Evolutionary conservation across 2,888 invertebrate species (phyloP), one percentile per base, ranked within the genome.

Genomic region (Helleia helle): DNA sequence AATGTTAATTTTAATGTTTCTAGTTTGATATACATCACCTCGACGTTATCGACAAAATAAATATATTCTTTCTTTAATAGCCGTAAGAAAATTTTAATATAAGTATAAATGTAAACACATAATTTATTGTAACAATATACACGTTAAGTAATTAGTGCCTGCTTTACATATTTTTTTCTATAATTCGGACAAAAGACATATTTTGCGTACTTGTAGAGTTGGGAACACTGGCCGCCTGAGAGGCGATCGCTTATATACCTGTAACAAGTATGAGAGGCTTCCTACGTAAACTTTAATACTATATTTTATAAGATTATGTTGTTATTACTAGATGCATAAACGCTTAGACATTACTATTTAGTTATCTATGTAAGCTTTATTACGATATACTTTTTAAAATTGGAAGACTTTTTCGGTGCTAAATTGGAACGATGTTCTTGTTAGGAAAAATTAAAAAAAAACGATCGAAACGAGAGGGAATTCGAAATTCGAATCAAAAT

Each of bases 401-500:
- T 80, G 83, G 81, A 83, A 83, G 84, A 83, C 83, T 83, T 71
- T 79, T 80, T 40, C 81, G 84, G 84, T 83, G 83, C 83, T 83
- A 83, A 80, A 81, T 73, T 73, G 73, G 72, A 71, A 72, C 65
- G 71, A 68, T 59, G 68, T 75, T 72, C 66, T 68, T 65, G 60
- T 56, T 64, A 64, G 38, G 41, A 42, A 56, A 48, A 46, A 46
- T 50, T 50, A 55, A 51, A 50, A 47, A 45, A 60, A 64, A 58
- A 56, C n/a, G n/a, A n/a, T n/a, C n/a, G n/a, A n/a, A n/a, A n/a
- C n/a, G n/a, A n/a, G 11, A n/a, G 50, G 54, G 56, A 58, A 62
- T 58, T 60, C 55, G 54, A 58, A 66, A 67, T 58, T 44, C 59
- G 58, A 60, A 65, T 62, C 59, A 50, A 68, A 75, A 71, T 64